Evolutionary conservation across 2,113 vertebrate genomes (phyloP), one percentile per base, ranked within the genome.

Genomic region (Ceyx cyanopectus): DNA sequence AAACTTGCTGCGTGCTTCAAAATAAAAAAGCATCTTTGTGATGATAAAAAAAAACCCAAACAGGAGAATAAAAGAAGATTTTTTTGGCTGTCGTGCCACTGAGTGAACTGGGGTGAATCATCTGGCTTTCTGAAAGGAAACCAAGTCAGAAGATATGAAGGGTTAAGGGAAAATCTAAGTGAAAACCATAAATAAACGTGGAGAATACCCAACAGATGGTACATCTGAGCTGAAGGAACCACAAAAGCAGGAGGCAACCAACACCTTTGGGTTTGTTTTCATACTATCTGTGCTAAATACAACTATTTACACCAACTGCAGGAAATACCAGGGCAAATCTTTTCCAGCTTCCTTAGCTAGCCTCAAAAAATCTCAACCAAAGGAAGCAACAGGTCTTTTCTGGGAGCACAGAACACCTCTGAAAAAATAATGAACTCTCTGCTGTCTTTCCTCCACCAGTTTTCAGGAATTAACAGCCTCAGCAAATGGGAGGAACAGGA

Each of bases 401-500:
- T 87, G 54, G 87, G 85, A 58, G 7, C 2, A 3, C 8, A 73
- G 30, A 87, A 48, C n/a, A 70, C 16, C 9, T 34, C 9, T 69
- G 30, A 87, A 22, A 76, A 41, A 87, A 50, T 18, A 75, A 21
- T 15, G 43, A 73, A 45, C 15, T 22, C n/a, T 60, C 66, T 89
- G 72, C 37, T 65, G 61, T 73, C 53, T 27, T 78, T 68, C 66
- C 70, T 72, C 61, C 56, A 51, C 30, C 32, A 69, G 85, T 16
- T 46, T 76, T 66, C 29, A 66, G 56, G 21, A 91, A 90, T 88
- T 95, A 70, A 61, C 67, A 80, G 17, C 43, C 32, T 13, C 34
- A 81, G 41, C n/a, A 93, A 81, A 89, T 46, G 45, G 30, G 22
- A 88, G 87, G 89, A 65, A 67, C 29, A 45, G 53, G 84, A 95